These are phyloP conservation scores for Tiliacea citrago DNA, from an alignment of 2,888 invertebrate genomes.

Conservation along the genomic window DNA sequence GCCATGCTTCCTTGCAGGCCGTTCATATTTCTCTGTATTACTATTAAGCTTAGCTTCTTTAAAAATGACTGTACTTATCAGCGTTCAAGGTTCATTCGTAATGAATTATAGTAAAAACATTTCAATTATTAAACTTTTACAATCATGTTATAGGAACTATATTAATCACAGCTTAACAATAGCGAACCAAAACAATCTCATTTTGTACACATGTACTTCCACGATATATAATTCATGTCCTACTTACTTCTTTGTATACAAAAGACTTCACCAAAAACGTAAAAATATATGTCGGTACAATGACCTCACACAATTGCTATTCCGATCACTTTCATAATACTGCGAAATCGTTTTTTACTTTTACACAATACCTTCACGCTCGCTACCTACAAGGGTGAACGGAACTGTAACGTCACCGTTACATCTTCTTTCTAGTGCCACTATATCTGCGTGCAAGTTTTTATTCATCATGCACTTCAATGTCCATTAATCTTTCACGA, in stretches of 20 bases:
- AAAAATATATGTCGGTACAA: constrained; percentile 13
- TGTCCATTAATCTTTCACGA: constrained; percentile 33
- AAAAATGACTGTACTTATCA: background rate
- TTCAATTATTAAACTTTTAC: background rate
- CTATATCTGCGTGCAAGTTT: background rate
- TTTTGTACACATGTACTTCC: background rate
- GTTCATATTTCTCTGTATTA: background rate
- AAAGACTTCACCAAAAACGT: background rate
- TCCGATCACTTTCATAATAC: constrained; percentile 55
- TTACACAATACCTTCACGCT: constrained; percentile 23
- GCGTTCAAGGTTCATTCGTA: background rate
- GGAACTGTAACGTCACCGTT: background rate
- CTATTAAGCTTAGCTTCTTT: background rate
- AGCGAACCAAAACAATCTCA: background rate
- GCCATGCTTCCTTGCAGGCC: background rate
- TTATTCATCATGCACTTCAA: background rate
- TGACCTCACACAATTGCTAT: constrained; percentile 42
- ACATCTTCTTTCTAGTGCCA: background rate
- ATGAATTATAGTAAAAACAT: background rate
- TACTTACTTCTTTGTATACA: background rate
- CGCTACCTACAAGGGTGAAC: background rate
- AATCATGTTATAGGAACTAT: constrained; percentile 29
- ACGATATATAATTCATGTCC: background rate
- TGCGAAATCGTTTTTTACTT: constrained; percentile 22
- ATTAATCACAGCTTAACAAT: constrained; percentile 17